Evolutionary conservation across 2,797 vertebrate genomes (phyloP).

Genomic region (Tamandua tetradactyla): DNA sequence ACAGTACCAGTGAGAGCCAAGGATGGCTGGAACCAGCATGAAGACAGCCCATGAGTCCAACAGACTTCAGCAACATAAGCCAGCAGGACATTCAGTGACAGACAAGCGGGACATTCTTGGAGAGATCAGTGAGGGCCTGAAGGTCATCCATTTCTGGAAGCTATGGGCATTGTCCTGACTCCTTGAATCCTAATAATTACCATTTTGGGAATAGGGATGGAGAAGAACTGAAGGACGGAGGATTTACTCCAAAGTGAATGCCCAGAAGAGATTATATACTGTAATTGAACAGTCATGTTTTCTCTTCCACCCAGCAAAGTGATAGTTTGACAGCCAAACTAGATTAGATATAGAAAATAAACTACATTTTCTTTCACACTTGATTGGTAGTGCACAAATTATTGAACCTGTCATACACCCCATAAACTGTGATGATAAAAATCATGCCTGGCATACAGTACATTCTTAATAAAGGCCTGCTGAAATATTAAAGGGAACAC

Average conservation of each 20-base stretch:
- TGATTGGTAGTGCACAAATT: background rate
- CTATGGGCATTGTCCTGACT: background rate
- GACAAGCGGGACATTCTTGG: background rate
- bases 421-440: conserved; percentile 50
- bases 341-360: conserved; percentile 55
- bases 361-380: conserved; percentile 9
- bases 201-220: background rate
- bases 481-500: background rate
- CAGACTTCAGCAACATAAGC: background rate
- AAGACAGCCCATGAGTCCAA: no score
- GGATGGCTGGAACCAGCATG: background rate
- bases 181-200: background rate
- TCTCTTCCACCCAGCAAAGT: background rate
- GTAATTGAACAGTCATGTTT: background rate
- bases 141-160: background rate
- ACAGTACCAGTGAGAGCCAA: background rate
- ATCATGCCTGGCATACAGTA: background rate
- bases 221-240: background rate
- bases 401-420: background rate
- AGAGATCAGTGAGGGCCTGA: background rate
- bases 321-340: conserved; percentile 10
- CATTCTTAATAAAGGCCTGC: background rate
- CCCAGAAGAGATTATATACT: background rate
- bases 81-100: accelerated
- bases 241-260: background rate